Conservation (phyloP, 2,113 vertebrate genomes). For the Oreotragus oreotragus region DNA sequence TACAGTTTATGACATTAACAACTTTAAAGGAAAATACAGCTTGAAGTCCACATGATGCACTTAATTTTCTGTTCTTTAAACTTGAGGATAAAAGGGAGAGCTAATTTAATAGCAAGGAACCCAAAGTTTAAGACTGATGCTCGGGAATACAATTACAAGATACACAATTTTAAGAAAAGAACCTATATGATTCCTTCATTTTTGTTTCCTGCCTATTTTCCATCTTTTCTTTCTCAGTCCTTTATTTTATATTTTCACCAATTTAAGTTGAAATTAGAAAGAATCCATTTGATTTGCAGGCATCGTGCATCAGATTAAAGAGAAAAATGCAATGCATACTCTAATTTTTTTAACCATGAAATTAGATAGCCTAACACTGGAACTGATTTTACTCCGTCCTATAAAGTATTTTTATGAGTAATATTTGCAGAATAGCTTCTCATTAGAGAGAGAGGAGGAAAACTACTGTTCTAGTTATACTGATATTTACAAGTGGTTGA, state of each 20-base stretch:
- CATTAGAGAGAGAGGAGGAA: background rate
- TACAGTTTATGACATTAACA: slow-evolving; percentile 43
- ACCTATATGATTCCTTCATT: slow-evolving; percentile 8
- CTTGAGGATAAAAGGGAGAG: background rate
- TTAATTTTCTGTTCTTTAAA: slow-evolving; percentile 63
- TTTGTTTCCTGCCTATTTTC: slow-evolving; percentile 47
- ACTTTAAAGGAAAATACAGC: slow-evolving; percentile 44
- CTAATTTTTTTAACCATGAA: slow-evolving; percentile 26
- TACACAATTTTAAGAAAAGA: background rate
- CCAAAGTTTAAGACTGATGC: background rate
- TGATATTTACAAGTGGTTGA: slow-evolving; percentile 15
- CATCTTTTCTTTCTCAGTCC: background rate
- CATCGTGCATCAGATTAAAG: slow-evolving; percentile 50
- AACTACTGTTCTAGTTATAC: background rate
- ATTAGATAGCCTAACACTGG: slow-evolving; percentile 57
- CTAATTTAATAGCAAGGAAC: slow-evolving; percentile 31
- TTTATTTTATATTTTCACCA: slow-evolving; percentile 53
- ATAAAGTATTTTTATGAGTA: slow-evolving; percentile 66
- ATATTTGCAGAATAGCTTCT: slow-evolving; percentile 53
- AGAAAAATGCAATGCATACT: slow-evolving; percentile 16
- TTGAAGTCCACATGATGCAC: background rate
- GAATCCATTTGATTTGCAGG: background rate
- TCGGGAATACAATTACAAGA: slow-evolving; percentile 29
- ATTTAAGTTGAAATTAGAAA: background rate
- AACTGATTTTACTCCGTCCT: slow-evolving; percentile 60